Conservation (phyloP, 1,140 invertebrate genomes). For the Neoseiulus cucumeris region DNA sequence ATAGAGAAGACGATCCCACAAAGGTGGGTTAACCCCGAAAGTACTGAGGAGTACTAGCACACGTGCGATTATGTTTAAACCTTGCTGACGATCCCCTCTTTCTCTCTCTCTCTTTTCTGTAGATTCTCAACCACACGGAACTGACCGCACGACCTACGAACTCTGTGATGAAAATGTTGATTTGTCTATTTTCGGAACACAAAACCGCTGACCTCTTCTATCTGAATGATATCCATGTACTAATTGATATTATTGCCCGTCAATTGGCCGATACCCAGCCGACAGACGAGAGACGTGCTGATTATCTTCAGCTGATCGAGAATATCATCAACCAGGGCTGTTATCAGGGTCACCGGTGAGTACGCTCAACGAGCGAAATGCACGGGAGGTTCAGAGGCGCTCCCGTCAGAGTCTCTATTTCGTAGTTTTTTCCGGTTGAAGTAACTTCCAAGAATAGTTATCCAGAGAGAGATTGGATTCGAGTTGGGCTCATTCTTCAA, state of each 20-base stretch:
- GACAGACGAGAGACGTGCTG: slow-evolving; percentile 48
- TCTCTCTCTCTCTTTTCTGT: neutral
- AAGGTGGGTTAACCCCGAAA: neutral
- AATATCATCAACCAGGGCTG: slow-evolving; percentile 10
- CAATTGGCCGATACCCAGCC: slow-evolving; percentile 66
- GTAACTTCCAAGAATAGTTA: neutral
- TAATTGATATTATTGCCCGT: slow-evolving; percentile 71
- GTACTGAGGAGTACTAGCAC: neutral
- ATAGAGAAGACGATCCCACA: slow-evolving; percentile 43
- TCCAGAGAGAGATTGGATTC: neutral
- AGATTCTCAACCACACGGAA: slow-evolving; percentile 45
- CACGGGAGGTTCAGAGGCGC: neutral
- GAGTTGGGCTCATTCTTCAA: neutral
- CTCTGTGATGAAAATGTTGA: slow-evolving; percentile 66
- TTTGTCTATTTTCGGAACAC: slow-evolving; percentile 53
- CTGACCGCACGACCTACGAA: slow-evolving; percentile 45
- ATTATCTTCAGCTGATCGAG: slow-evolving; percentile 9
- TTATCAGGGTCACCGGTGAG: slow-evolving; percentile 10
- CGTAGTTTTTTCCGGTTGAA: neutral
- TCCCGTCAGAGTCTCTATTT: neutral
- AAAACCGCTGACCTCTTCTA: slow-evolving; percentile 64
- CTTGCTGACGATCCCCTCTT: neutral
- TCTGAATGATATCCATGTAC: slow-evolving; percentile 74
- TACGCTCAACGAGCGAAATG: neutral
- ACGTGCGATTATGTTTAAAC: neutral